Conservation (phyloP, 2,888 invertebrate species). For the Schrankia costaestrigalis region DNA sequence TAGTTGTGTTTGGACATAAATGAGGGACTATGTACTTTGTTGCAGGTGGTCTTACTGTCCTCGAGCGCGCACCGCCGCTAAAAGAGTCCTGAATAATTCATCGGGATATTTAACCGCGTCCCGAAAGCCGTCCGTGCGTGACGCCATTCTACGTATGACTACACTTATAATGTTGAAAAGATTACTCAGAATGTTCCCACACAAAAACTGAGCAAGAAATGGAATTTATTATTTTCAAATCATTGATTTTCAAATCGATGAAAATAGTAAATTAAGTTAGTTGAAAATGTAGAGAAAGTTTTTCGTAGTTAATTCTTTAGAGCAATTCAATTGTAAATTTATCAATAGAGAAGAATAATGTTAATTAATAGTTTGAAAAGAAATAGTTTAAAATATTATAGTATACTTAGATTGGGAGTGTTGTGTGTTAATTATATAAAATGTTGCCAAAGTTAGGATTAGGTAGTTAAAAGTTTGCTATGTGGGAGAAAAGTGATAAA, state of each 20-base stretch:
- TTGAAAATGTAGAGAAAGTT: no score
- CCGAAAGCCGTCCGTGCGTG: slow-evolving; percentile 48
- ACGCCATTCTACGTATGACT: slow-evolving; percentile 41
- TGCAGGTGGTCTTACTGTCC: slow-evolving; percentile 65
- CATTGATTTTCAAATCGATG: slow-evolving; percentile 8
- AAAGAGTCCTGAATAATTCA: slow-evolving; percentile 76
- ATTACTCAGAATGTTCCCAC: slow-evolving; percentile 34
- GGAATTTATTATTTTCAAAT: slow-evolving; percentile 13
- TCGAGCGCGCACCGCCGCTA: slow-evolving; percentile 58
- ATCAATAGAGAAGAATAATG: no score
- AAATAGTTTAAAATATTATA: slow-evolving; percentile 17
- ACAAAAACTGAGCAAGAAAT: slow-evolving; percentile 19
- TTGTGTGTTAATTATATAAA: slow-evolving; percentile 15
- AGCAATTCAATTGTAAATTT: no score
- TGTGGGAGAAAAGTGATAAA: slow-evolving; percentile 32
- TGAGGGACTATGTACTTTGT: slow-evolving; percentile 70
- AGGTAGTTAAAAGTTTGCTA: slow-evolving; percentile 18
- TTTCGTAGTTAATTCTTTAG: no score
- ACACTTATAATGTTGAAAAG: slow-evolving; percentile 43
- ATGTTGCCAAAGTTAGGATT: slow-evolving; percentile 36
- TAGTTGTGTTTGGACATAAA: slow-evolving; percentile 54
- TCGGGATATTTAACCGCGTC: slow-evolving; percentile 67
- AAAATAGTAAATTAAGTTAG: no score
- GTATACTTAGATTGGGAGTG: slow-evolving; percentile 12
- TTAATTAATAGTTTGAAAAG: slow-evolving; percentile 18